Conservation (phyloP, 2,797 vertebrate species). For the Trachurus trachurus region DNA sequence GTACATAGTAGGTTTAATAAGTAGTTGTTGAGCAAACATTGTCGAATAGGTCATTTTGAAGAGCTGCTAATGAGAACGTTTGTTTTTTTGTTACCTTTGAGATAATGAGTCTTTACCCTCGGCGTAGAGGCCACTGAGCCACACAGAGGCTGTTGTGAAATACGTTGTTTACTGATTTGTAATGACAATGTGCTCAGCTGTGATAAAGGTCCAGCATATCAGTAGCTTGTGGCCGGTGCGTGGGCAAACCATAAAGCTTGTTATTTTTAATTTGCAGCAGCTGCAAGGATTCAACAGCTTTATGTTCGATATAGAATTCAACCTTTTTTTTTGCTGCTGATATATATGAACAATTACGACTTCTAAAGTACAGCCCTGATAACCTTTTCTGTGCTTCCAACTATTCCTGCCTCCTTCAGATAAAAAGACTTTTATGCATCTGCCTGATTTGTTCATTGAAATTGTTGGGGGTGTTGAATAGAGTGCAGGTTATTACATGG, state of each 20-base stretch:
- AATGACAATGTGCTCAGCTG: slow-evolving; percentile 15
- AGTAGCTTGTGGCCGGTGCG: slow-evolving; percentile 25
- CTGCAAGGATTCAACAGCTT: slow-evolving; percentile 31
- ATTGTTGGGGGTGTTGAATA: slow-evolving; percentile 13
- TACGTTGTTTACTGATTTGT: background rate
- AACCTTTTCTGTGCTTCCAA: background rate
- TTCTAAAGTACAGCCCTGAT: slow-evolving; percentile 11
- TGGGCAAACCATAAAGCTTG: slow-evolving; percentile 43
- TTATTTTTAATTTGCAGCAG: slow-evolving; percentile 63
- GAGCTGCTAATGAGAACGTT: background rate
- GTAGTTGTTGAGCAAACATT: background rate
- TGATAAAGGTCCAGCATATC: slow-evolving; percentile 18
- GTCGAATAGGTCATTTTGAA: background rate
- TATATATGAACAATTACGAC: slow-evolving; percentile 20
- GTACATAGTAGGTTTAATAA: background rate
- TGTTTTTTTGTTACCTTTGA: background rate
- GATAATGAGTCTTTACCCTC: background rate
- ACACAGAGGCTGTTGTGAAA: background rate
- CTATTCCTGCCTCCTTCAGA: background rate
- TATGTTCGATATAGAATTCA: slow-evolving; percentile 31
- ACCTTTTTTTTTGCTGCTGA: slow-evolving; percentile 14
- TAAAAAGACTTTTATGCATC: background rate
- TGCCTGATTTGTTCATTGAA: slow-evolving; percentile 17
- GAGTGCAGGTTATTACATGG: slow-evolving; percentile 8
- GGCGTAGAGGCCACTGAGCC: background rate